Conservation (phyloP, 2,113 vertebrate species). For the Cheilinus undulatus region DNA sequence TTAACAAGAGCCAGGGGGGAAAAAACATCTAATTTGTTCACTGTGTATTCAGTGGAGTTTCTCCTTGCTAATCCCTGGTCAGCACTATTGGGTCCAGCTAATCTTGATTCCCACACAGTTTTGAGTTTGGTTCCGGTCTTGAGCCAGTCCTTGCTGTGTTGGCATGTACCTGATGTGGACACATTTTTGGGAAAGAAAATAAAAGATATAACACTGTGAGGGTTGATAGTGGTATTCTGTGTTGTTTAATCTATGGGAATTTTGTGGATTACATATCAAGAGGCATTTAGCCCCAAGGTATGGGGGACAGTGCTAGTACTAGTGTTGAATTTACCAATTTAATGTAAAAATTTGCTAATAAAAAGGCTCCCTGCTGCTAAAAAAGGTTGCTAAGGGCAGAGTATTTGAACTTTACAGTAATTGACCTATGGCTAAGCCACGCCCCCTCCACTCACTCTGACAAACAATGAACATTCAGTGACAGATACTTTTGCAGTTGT, state of each 20-base stretch:
- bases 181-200: neutral
- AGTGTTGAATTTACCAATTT: too few relatives aligned
- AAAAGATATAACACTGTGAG: conserved; percentile 1
- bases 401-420: too few relatives aligned
- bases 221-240: conserved; percentile 22
- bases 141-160: conserved; percentile 3
- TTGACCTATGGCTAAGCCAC: too few relatives aligned
- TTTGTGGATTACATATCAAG: conserved; percentile 46
- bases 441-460: too few relatives aligned
- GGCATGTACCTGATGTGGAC: neutral
- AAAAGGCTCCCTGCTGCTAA: too few relatives aligned
- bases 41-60: conserved; percentile 45
- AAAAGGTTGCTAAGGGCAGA: too few relatives aligned
- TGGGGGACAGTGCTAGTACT: neutral
- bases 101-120: conserved; percentile 35
- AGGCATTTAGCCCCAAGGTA: conserved; percentile 43
- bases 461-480: too few relatives aligned
- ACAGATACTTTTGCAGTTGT: too few relatives aligned
- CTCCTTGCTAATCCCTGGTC: conserved; percentile 42
- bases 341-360: too few relatives aligned
- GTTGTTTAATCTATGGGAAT: conserved; percentile 29
- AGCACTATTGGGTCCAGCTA: conserved; percentile 29
- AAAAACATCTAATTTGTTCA: conserved; percentile 45
- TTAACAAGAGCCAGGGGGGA: conserved; percentile 45
- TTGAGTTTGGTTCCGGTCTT: conserved; percentile 7